Base-by-base conservation (phyloP, 2,888 invertebrate species). In the Frankliniella intonsa region DNA sequence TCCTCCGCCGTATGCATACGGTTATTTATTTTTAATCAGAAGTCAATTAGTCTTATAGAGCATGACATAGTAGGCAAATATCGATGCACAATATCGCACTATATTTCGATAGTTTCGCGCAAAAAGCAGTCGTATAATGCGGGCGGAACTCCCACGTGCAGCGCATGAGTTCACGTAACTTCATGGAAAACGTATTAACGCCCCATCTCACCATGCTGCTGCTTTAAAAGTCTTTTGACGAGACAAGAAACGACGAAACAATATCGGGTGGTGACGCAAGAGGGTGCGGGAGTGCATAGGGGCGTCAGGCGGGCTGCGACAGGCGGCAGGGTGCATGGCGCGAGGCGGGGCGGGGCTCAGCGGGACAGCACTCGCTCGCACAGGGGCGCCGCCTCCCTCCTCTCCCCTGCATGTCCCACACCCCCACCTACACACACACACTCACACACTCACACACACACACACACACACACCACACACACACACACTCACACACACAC, bases 151-250 rank as follows among this genome's bases (percentile, higher is more conserved):
- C 5, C 3, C 38, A 38, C 38, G 38, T 38, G 38, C 38, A 38
- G 38, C 3, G 38, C 38, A 38, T 2, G 38, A 5, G 38, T 38
- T 38, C 5, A 38, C 62, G 62, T 8, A 12, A 76, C 69, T 76
- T 25, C 69, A 76, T 76, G 69, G 69, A 76, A 76, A 76, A 76
- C 69, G 25, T 76, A 76, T 76, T 76, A 76, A 76, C 69, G 69
- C 8, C 62, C 62, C 62, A 38, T 38, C 38, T 38, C 38, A 5
- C 38, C 2, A 5, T 2, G 38, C 38, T 38, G 38, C 69, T 76
- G 10, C 69, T 76, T 25, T 22, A 7, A 76, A 76, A 76, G 69
- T 76, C 69, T 76, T 76, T 25, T 22, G 69, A 12, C 69, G 69
- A 17, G 62, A 62, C 69, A 25, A 25, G 69, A 76, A 76, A 76